These are phyloP conservation scores for Trachemys scripta DNA, from an alignment of 2,113 vertebrate genomes.

Conservation along the genomic window DNA sequence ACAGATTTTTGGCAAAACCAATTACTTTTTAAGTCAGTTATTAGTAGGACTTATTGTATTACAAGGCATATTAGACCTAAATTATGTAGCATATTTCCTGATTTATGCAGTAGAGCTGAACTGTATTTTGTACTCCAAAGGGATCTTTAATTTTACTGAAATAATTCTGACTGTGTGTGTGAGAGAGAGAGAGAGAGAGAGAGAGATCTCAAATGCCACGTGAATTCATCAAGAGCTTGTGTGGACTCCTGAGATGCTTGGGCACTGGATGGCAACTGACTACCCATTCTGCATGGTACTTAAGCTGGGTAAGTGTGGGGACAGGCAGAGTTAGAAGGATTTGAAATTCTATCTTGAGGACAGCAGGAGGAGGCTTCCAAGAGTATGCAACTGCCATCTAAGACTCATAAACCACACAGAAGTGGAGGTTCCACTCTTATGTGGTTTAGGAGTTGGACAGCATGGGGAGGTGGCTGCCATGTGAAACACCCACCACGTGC, in stretches of 20 bases:
- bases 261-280: not conserved
- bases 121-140: not conserved
- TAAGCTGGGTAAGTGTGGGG: not conserved
- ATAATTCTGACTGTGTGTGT: not conserved
- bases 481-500: not conserved
- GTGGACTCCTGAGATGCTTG: not conserved
- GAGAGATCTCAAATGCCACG: not conserved
- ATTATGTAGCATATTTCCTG: accelerated
- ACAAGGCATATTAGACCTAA: not conserved
- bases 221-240: not conserved
- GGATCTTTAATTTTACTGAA: not conserved
- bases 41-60: not conserved
- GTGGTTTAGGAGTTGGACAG: not conserved
- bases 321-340: not conserved
- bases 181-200: too few relatives aligned
- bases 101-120: not conserved
- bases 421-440: accelerated
- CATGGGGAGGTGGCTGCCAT: not conserved
- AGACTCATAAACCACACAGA: not conserved
- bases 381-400: not conserved
- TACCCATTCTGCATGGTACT: not conserved
- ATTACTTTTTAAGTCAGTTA: not conserved
- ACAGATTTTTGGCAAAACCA: not conserved
- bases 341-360: not conserved
- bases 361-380: not conserved